A percentile compares a stretch with the other conserved stretches of the same genome.
Evolutionary conservation across 2,888 invertebrate genomes (phyloP).

Genomic region (Seira musarum): DNA sequence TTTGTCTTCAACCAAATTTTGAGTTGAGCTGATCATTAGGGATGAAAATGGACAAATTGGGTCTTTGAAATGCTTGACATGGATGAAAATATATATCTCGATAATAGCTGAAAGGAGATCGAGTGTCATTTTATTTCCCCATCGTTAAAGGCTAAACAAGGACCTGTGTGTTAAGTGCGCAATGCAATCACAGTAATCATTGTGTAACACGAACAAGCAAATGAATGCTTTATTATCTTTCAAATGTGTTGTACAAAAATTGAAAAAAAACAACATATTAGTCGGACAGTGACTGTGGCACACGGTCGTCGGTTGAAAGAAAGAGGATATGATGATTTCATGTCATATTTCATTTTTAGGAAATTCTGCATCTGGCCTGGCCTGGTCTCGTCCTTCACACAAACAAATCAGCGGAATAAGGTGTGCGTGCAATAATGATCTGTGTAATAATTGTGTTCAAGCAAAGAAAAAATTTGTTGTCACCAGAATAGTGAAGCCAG

Average conservation of each 20-base stretch:
- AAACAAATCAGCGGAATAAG: neutral
- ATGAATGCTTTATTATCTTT: no score
- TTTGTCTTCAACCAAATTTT: no score
- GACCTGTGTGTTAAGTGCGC: slow-evolving; percentile 6
- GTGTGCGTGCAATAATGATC: slow-evolving; percentile 15
- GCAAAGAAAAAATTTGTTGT: slow-evolving; percentile 4
- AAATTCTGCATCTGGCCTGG: no score
- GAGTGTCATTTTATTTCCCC: neutral
- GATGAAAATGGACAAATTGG: slow-evolving; percentile 56
- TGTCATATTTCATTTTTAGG: slow-evolving; percentile 5
- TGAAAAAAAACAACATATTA: no score
- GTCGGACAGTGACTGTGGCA: neutral
- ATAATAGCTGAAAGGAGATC: neutral
- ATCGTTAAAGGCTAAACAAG: slow-evolving; percentile 3
- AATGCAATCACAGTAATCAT: slow-evolving; percentile 24
- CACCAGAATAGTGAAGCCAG: neutral
- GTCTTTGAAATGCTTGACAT: slow-evolving; percentile 40
- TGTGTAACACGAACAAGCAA: slow-evolving; percentile 5
- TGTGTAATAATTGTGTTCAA: slow-evolving; percentile 11
- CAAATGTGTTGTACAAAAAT: neutral
- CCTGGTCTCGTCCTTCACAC: neutral
- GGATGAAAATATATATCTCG: neutral
- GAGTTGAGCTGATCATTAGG: neutral
- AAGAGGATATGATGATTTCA: neutral
- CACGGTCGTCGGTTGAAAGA: neutral